Conservation (phyloP, 2,113 vertebrate genomes). For the Oenanthe oenanthe region DNA sequence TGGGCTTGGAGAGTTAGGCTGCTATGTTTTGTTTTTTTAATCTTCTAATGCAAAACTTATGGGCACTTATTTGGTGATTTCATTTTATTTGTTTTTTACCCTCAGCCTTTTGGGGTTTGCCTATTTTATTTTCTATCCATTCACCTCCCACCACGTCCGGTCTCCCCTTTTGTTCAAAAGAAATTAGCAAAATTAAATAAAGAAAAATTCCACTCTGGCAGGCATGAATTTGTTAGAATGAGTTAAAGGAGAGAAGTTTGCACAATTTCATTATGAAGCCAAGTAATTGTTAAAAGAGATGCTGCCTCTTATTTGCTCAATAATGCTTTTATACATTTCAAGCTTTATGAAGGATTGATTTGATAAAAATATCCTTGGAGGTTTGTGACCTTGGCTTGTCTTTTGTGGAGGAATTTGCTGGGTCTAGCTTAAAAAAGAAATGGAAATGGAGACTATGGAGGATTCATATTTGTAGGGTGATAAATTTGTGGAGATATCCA, state of each 20-base stretch:
- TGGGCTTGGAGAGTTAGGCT: neutral
- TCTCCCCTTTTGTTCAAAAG: neutral
- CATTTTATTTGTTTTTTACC: neutral
- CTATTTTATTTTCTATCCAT: neutral
- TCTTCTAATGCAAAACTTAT: neutral
- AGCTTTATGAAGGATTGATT: slow-evolving; percentile 25
- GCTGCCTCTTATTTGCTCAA: slow-evolving; percentile 35
- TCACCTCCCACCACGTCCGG: rapidly evolving
- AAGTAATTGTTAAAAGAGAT: slow-evolving; percentile 44
- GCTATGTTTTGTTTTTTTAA: neutral
- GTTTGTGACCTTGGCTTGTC: neutral
- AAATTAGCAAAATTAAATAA: slow-evolving; percentile 57
- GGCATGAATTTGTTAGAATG: slow-evolving; percentile 23
- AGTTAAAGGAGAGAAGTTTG: slow-evolving; percentile 32
- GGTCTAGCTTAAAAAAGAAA: neutral
- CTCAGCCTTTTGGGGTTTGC: neutral
- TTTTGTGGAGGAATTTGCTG: neutral
- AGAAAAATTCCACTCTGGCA: slow-evolving; percentile 1
- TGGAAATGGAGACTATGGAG: neutral
- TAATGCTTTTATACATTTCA: neutral
- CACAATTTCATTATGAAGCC: slow-evolving; percentile 29
- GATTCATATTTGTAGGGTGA: neutral
- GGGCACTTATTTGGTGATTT: neutral
- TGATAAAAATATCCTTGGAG: slow-evolving; percentile 29
- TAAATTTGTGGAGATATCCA: neutral